phyloP scores from a whole-genome alignment of 2,888 invertebrate species.

The Napeogenes inachia region DNA sequence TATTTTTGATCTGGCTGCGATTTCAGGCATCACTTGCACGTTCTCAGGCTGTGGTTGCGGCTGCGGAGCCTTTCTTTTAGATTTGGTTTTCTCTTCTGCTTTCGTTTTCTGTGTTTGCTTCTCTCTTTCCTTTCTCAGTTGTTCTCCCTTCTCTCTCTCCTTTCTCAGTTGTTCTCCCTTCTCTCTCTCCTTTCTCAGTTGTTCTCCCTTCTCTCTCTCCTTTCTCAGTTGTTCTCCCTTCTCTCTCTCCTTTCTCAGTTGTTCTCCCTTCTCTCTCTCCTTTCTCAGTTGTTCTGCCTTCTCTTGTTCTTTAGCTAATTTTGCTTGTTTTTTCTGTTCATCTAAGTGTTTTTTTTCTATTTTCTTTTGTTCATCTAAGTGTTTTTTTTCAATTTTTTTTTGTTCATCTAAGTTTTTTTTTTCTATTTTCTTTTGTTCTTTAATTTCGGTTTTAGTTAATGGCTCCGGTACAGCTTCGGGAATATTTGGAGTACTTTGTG shows the following conservation, averaged over 20 bases:
- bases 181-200: conserved; percentile 32
- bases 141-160: conserved; percentile 42
- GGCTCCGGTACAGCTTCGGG: conserved; percentile 36
- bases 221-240: conserved; percentile 30
- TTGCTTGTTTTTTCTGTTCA: conserved; percentile 48
- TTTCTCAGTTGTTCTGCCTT: conserved; percentile 46
- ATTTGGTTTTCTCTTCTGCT: conserved; percentile 37
- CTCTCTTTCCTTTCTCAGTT: conserved; percentile 41
- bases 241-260: conserved; percentile 36
- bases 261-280: conserved; percentile 36
- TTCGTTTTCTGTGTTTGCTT: conserved; percentile 35
- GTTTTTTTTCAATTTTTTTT: conserved; percentile 46
- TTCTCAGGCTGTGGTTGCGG: conserved; percentile 16
- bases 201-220: conserved; percentile 46
- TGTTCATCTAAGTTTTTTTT: conserved; percentile 48
- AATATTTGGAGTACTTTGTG: conserved; percentile 48
- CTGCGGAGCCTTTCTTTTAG: conserved; percentile 28
- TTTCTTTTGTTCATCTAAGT: conserved; percentile 47
- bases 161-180: conserved; percentile 43
- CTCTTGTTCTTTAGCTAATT: conserved; percentile 42
- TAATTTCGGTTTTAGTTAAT: conserved; percentile 41
- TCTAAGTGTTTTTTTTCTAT: conserved; percentile 44
- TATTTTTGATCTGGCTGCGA: conserved; percentile 26
- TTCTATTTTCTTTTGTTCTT: conserved; percentile 51
- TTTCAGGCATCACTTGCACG: conserved; percentile 15